Base-by-base conservation (phyloP, 1,140 invertebrate genomes). In the Polypedilum pembai region DNA sequence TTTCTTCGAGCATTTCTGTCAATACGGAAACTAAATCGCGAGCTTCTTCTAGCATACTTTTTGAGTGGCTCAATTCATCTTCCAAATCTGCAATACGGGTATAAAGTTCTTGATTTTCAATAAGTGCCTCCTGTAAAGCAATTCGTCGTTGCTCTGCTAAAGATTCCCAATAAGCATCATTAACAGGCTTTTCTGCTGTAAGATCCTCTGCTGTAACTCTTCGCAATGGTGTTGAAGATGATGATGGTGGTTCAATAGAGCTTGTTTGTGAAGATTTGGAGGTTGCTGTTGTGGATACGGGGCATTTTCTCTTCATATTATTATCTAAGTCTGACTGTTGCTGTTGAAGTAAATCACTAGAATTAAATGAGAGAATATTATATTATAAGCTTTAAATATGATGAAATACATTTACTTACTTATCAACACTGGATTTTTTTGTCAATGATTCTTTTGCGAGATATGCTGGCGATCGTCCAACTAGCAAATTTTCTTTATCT, bases 81-180 rank as follows among this genome's bases (percentile, higher is more conserved):
- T 87, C 81, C 21, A 90, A 80, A 5, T 81, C 79, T 15, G 81
- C 79, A 74, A 88, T 80, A 63, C 83, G 80, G 40, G 85, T 82
- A 74, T 84, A 82, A 41, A 85, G 78, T 76, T 82, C 81, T 74
- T 83, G 81, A 79, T 88, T 89, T 80, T 90, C 86, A 41, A 83
- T 81, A 7, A 89, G 82, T 8, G 87, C 84, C 73, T 86, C 83
- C 72, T 88, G 82, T 8, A 90, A 78, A 3, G 86, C 86, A 75
- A 85, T 78, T 65, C 85, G 81, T 56, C 88, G 84, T 74, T 85
- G 85, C 80, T 90, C 88, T 10, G 88, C 88, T 12, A 89, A 76
- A 41, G 84, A 79, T 80, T 88, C 82, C 86, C 88, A 90, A 76
- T 90, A 90, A 75, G 85, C 83, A 76, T 85, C 85, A 77, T 87